phyloP scores from a whole-genome alignment of 2,797 vertebrate species.

The Esox lucius region DNA sequence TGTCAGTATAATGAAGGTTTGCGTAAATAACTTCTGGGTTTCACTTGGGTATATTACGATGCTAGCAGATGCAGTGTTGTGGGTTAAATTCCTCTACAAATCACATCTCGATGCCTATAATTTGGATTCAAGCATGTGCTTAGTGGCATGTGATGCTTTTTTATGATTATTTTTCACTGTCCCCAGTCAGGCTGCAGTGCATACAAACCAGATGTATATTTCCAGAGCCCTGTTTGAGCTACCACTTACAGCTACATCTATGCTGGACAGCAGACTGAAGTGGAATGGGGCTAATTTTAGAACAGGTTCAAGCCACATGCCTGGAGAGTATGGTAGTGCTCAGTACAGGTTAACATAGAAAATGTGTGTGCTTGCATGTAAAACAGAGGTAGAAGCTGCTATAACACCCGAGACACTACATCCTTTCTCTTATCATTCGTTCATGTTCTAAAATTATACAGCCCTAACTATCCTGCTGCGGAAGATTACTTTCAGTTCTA shows the following conservation, averaged over 20 bases:
- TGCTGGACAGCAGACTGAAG: background rate
- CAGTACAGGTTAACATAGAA: background rate
- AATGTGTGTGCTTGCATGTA: background rate
- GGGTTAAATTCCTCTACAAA: too few relatives aligned
- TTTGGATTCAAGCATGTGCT: background rate
- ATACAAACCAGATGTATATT: background rate
- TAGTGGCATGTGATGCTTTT: constrained; percentile 14
- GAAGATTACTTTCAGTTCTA: background rate
- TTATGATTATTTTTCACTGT: background rate
- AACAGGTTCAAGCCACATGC: background rate
- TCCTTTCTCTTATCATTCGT: background rate
- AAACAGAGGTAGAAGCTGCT: background rate
- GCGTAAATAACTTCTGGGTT: background rate
- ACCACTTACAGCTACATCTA: background rate
- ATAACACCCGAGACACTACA: background rate
- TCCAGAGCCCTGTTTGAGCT: background rate
- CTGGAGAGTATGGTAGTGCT: background rate
- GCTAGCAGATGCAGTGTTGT: background rate
- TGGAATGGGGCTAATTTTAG: background rate
- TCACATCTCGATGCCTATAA: too few relatives aligned
- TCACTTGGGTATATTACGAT: background rate
- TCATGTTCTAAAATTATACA: background rate
- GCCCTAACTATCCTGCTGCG: background rate
- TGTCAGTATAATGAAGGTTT: background rate
- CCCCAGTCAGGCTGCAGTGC: background rate